Base-by-base conservation (phyloP, 2,113 vertebrate genomes). In the Proterorhinus semilunaris region DNA sequence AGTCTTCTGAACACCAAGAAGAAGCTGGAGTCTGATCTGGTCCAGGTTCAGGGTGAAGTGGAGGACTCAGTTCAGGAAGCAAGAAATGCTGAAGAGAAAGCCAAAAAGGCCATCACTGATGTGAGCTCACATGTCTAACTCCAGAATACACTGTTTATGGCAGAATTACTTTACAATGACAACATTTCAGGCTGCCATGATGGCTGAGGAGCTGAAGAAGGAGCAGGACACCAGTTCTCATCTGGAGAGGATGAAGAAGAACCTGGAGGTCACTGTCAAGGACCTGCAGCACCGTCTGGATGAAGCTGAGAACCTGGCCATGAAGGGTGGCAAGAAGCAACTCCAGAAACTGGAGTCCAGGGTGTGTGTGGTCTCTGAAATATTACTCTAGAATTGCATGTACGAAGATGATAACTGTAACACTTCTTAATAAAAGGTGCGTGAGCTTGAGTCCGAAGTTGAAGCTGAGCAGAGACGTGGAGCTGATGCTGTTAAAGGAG, bases 181-280 rank as follows among this genome's bases (percentile, higher is more conserved):
- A 36, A 58, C 0, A 50, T 79, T 78, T 67, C 27, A 93, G 91
- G 94, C 94, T 87, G 94, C 94, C 76, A 95, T 95, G 93, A 93
- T 95, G 92, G 92, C 92, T 64, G 94, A 98, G 70, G 94, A 96
- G 85, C 90, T 97, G 79, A 95, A 97, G 91, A 96, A 96, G 81
- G 94, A 96, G 67, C 94, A 96, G 86, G 94, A 95, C 65, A 94
- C 94, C 49, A 96, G 92, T 74, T 89, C 94, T 90, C 95, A 98
- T 72, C 91, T 98, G 90, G 96, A 98, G 76, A 87, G 95, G 61
- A 98, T 97, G 96, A 98, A 95, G 93, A 98, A 97, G 93, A 97
- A 98, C 92, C 93, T 95, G 92, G 96, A 98, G 84, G 75, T 90
- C 57, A 92, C 89, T 48, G 91, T 93, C 66, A 93, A 93, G 75